phyloP scores from a whole-genome alignment of 2,113 vertebrate genomes.

The Phoxinus phoxinus region DNA sequence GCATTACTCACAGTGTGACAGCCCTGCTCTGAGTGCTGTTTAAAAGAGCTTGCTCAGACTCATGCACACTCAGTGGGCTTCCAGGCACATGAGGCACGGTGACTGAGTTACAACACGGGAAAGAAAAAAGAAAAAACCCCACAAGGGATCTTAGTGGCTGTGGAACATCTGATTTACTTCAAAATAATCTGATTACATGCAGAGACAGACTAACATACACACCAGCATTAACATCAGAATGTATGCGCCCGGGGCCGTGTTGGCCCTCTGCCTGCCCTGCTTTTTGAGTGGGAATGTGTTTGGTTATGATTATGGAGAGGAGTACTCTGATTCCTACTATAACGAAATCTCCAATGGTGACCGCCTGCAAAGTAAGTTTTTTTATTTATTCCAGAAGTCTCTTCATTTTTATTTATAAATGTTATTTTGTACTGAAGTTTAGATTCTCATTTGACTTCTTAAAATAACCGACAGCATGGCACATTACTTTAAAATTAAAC shows the following conservation, averaged over 20 bases:
- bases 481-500: neutral
- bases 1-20: constrained; percentile 58
- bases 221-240: constrained; percentile 42
- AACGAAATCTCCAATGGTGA: constrained; percentile 67
- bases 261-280: constrained; percentile 58
- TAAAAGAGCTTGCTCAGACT: constrained; percentile 63
- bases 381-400: constrained; percentile 41
- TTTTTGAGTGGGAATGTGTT: constrained; percentile 35
- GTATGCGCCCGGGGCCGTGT: constrained; percentile 52
- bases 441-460: neutral
- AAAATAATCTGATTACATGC: constrained; percentile 22
- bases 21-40: constrained; percentile 27
- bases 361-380: constrained; percentile 48
- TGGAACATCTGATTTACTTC: constrained; percentile 13
- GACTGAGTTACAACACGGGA: constrained; percentile 16
- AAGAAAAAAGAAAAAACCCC: neutral
- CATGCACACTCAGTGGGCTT: constrained; percentile 50
- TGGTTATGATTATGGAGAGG: constrained; percentile 54
- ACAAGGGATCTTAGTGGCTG: constrained; percentile 16
- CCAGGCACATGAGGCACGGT: constrained; percentile 10
- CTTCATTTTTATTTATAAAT: neutral
- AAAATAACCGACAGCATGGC: neutral
- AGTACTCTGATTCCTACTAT: constrained; percentile 63
- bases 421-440: neutral
- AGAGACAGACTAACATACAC: neutral